Percentiles rank a stretch among this genome's conserved stretches.
Evolutionary conservation across 35 echinoderm and acorn worm genomes (phyloP).

Genomic region (Strongylocentrotus purpuratus): DNA sequence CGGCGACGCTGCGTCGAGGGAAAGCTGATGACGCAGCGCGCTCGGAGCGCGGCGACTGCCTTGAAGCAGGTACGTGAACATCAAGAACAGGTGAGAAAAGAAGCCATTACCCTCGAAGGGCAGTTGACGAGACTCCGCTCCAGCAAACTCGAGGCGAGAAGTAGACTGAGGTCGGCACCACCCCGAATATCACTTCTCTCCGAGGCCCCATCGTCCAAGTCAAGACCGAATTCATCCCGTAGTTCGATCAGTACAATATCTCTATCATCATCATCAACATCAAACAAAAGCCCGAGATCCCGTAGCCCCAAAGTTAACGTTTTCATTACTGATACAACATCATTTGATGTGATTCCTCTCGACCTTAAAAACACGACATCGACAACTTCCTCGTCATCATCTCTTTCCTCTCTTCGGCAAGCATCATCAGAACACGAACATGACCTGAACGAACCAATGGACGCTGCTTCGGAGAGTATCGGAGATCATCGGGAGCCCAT

Average conservation of each 20-base stretch:
- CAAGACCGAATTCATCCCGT: constrained; percentile 10
- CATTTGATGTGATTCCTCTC: background rate
- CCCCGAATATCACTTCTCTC: background rate
- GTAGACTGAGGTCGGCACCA: constrained; percentile 22
- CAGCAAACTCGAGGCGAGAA: constrained; percentile 27
- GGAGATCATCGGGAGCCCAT: background rate
- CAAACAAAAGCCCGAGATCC: background rate
- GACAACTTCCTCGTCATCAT: background rate
- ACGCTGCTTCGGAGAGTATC: background rate
- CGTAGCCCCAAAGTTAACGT: background rate
- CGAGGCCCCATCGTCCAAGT: background rate
- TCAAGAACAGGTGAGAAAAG: constrained; percentile 21
- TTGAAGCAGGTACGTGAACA: constrained; percentile 31
- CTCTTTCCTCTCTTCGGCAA: background rate
- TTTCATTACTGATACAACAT: constrained; percentile 25
- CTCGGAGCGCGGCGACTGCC: constrained; percentile 12
- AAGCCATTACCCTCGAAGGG: constrained; percentile 31
- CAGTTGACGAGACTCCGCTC: constrained; percentile 39
- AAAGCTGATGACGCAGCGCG: constrained; percentile 24
- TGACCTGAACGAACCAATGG: background rate
- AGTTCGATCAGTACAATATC: constrained; percentile 4
- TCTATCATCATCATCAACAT: background rate
- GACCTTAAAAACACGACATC: background rate
- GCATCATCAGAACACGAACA: constrained; percentile 25
- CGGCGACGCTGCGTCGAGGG: constrained; percentile 30